Base-by-base conservation (phyloP, 2,797 vertebrate species). In the Notoglanidium macrostoma region DNA sequence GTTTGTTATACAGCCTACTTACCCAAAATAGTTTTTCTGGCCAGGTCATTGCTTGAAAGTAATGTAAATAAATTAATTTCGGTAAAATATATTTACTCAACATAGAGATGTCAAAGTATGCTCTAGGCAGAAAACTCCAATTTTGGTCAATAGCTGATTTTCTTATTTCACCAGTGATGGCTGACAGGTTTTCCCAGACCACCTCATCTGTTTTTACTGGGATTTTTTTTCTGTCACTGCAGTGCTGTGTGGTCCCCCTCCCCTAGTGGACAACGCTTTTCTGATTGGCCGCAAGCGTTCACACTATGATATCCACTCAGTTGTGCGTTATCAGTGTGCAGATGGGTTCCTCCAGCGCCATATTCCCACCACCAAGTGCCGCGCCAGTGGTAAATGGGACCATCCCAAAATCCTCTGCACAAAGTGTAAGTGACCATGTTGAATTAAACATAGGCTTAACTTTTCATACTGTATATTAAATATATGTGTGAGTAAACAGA, bases 341-440 rank as follows among this genome's bases (percentile, higher is more conserved):
- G 95, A 96, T 3, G 97, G 98, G 46, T 98, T 97, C 91, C 91
- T 96, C 88, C 98, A 98, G 90, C 96, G 97, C 86, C 98, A 98
- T 6, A 88, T 97, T 67, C 97, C 98, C 90, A 97, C 96, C 54
- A 94, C 97, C 86, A 97, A 95, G 91, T 99, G 98, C 92, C 97
- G 97, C 10, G 95, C 95, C 94, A 97, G 96, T 0, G 98, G 98
- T 91, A 97, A 96, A 88, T 99, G 98, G 98, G 98, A 99, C 91
- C 94, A 94, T 17, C 98, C 98, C 84, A 97, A 97, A 89, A 97
- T 99, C 90, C 95, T 98, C 94, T 99, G 98, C 94, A 96, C 96
- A 92, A 97, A 97, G 94, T 96, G 98, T 99, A 90, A 97, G 97
- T 93, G 61, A 63, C 32, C 1, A 6, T 11, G 12, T 26, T 1